Evolutionary conservation across 23 tunicate genomes (phyloP).

Genomic region (Styela plicata): DNA sequence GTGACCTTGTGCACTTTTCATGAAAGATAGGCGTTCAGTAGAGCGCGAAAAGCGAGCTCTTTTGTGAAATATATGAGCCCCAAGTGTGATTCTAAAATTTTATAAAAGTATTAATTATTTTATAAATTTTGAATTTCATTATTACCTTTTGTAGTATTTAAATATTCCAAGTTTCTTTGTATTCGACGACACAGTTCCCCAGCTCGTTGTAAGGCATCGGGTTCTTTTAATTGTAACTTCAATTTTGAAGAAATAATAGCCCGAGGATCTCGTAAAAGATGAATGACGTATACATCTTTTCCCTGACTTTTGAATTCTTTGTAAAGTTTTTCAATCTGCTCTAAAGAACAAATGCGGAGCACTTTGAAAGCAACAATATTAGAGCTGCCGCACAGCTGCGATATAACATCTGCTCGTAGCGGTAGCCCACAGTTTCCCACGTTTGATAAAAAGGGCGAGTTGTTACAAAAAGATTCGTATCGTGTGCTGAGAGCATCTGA

Average conservation of each 20-base stretch:
- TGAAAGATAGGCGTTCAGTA: too few species aligned
- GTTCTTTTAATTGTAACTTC: neutral
- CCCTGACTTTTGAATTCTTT: neutral
- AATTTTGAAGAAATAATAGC: conserved; percentile 62
- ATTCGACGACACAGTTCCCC: conserved; percentile 8
- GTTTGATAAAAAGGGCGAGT: neutral
- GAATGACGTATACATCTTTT: conserved; percentile 43
- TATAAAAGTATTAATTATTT: too few species aligned
- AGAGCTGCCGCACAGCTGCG: conserved; percentile 34
- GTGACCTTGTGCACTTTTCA: too few species aligned
- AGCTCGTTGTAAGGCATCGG: neutral
- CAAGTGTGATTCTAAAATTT: too few species aligned
- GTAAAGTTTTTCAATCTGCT: conserved; percentile 17
- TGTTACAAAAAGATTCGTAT: conserved; percentile 10
- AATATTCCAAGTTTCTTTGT: conserved; percentile 9
- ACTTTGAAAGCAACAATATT: conserved; percentile 49
- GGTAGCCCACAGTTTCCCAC: conserved; percentile 3
- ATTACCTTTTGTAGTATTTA: neutral
- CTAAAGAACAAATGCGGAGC: conserved; percentile 55
- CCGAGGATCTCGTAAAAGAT: conserved; percentile 77
- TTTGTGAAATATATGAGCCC: too few species aligned
- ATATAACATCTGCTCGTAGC: conserved; percentile 12
- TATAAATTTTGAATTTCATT: too few species aligned
- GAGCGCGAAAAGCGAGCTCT: too few species aligned
- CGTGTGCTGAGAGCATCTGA: conserved; percentile 22